Evolutionary conservation across 2,797 vertebrate species (phyloP), one percentile per base, ranked within the genome.

Genomic region (Clamator glandarius): DNA sequence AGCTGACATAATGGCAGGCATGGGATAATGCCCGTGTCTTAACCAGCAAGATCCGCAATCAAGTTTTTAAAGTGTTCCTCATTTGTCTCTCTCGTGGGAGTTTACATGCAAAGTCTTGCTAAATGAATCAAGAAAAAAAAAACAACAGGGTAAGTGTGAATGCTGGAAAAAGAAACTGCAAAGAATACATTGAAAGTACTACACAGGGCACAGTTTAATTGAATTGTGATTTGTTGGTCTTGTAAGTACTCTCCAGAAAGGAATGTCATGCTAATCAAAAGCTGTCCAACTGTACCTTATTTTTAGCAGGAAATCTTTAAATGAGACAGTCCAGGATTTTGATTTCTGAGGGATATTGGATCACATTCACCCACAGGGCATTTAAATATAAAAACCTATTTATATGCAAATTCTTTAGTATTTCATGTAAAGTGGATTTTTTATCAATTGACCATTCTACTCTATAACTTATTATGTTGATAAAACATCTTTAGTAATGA

Each of bases 381-480:
- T 89, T 84, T 90, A 95, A 96, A 93, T 87, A 78, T 69, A 84
- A 97, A 96, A 94, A 77, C 46, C 90, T 95, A 97, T 97, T 95
- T 96, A 93, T 96, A 96, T 96, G 95, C 89, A 97, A 96, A 97
- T 96, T 90, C 61, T 78, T 91, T 73, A 88, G 54, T 69, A 93
- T 95, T 95, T 96, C 52, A 84, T 83, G 73, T 83, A 84, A 95
- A 96, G 78, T 73, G 64, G 44, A 62, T 73, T 96, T 81, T 48
- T 95, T 95, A 88, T 84, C 93, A 95, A 93, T 84, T 91, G 82
- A 83, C 83, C 84, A 44, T 93, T 90, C 90, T 55, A 59, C 77
- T 93, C 72, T 62, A 33, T 80, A 88, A 87, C 68, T 88, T 90
- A 95, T 68, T 44, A 41, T 87, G 87, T 92, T 95, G 91, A 85